These are phyloP conservation scores for Corvus hawaiiensis DNA, from an alignment of 2,113 vertebrate species.

Conservation along the genomic window DNA sequence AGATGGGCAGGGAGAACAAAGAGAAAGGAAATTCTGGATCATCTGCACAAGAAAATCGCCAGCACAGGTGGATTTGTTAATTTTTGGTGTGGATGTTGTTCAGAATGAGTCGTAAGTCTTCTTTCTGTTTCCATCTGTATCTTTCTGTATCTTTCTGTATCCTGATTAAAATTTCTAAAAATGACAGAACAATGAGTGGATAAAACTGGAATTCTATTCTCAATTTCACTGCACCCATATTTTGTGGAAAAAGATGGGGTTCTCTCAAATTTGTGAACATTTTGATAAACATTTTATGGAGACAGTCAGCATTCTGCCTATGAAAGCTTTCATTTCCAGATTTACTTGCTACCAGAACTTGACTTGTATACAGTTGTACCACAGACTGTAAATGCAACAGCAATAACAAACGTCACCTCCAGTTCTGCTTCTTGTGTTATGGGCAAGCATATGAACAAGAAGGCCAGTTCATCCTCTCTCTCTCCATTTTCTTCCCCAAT, in stretches of 20 bases:
- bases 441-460: too few species aligned
- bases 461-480: background rate
- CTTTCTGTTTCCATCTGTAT: background rate
- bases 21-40: background rate
- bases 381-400: background rate
- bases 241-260: background rate
- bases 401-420: background rate
- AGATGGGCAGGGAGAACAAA: background rate
- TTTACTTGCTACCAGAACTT: background rate
- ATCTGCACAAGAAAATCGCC: background rate
- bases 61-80: background rate
- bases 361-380: background rate
- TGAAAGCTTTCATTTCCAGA: background rate
- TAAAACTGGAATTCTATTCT: background rate
- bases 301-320: background rate
- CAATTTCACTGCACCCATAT: background rate
- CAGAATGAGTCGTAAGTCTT: background rate
- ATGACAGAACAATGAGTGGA: too few species aligned
- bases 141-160: background rate
- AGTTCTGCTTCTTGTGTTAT: background rate
- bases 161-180: background rate
- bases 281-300: background rate
- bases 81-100: background rate
- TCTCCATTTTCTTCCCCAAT: fast-evolving
- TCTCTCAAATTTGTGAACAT: background rate